Evolutionary conservation across 2,113 vertebrate species (phyloP).

Genomic region (Castor canadensis): DNA sequence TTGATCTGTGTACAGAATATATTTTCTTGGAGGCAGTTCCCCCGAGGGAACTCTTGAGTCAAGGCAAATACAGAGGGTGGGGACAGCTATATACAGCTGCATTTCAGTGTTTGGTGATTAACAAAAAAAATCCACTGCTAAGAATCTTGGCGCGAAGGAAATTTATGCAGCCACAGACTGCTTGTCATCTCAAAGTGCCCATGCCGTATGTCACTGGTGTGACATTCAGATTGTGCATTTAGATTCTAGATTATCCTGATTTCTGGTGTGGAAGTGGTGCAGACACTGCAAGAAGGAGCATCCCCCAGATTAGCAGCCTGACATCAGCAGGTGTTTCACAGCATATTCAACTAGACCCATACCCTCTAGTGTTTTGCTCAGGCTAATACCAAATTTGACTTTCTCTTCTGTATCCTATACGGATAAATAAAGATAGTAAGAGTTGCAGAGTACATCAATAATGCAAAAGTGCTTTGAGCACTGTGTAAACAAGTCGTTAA

Average conservation of each 20-base stretch:
- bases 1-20: background rate
- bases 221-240: accelerated
- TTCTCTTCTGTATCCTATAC: background rate
- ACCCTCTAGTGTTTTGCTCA: background rate
- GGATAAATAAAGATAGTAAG: background rate
- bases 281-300: background rate
- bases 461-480: background rate
- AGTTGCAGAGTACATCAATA: background rate
- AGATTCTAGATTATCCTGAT: background rate
- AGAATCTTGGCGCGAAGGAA: background rate
- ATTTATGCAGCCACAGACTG: background rate
- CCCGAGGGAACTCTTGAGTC: background rate
- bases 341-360: background rate
- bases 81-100: background rate
- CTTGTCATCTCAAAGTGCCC: background rate
- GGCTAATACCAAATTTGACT: background rate
- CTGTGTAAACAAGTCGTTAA: background rate
- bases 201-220: background rate
- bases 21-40: background rate
- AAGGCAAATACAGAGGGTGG: background rate
- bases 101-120: background rate
- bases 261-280: too few relatives aligned
- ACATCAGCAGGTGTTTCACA: background rate
- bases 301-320: accelerated
- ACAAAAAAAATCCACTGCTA: background rate